A percentile compares a stretch with the other conserved stretches of the same genome.
phyloP scores from a whole-genome alignment of 2,797 vertebrate genomes.

The Sitta carolinensis region DNA sequence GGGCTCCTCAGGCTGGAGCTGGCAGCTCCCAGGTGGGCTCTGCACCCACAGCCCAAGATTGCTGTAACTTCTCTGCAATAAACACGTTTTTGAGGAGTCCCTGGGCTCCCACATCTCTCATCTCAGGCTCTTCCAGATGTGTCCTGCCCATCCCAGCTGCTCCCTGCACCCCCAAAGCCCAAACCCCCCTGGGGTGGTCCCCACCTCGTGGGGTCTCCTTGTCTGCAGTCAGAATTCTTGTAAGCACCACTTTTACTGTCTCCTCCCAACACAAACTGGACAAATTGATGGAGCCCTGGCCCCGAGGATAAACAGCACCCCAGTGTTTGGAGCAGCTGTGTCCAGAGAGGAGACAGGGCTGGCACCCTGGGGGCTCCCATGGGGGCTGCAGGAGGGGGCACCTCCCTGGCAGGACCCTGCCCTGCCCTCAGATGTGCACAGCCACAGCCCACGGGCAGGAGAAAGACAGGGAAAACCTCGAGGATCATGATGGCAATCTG shows the following conservation, averaged over 20 bases:
- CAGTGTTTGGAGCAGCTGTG: background rate
- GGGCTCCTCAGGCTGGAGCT: no score
- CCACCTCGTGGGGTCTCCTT: background rate
- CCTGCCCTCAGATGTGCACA: background rate
- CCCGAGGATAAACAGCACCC: background rate
- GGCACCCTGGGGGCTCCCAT: accelerated
- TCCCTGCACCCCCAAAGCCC: background rate
- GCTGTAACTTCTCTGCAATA: no score
- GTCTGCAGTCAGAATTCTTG: background rate
- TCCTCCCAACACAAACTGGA: background rate
- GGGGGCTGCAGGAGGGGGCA: background rate
- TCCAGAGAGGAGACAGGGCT: background rate
- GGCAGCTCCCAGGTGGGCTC: no score
- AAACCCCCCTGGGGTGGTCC: background rate
- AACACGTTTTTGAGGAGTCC: no score
- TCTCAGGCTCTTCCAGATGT: no score
- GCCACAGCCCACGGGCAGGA: background rate
- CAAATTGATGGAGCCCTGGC: background rate
- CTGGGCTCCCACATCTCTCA: no score
- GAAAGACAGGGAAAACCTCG: background rate
- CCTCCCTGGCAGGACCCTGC: background rate
- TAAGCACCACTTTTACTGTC: background rate
- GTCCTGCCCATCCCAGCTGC: background rate
- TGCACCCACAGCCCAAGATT: no score
- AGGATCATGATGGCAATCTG: background rate